Evolutionary conservation across 2,888 invertebrate genomes (phyloP), one percentile per base, ranked within the genome.

Genomic region (Vesta saturnalis): DNA sequence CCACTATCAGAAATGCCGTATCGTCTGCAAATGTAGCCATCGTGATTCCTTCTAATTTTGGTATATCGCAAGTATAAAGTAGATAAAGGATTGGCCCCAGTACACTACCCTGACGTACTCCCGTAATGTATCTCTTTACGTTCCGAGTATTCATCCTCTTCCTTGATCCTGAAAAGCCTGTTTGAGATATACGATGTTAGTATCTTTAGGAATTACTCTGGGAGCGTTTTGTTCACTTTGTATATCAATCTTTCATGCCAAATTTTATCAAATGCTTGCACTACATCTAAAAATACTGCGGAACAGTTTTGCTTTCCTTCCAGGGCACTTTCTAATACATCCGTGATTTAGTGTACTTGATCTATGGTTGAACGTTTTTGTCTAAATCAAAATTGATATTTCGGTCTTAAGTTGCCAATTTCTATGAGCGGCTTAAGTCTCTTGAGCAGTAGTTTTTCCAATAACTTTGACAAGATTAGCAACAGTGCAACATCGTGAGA

Each of bases 401-500:
- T 21, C 54, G 54, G 54, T 18, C 6, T 54, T 19, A 19, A 54
- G 54, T 54, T 56, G 19, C 30, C 14, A 21, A 21, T 56, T 56
- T 56, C 56, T 21, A 56, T 56, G 3, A 49, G 15, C 3, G 49
- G 43, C 12, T 43, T 43, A 43, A 43, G 43, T 43, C 12, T 43
- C 43, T 43, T 43, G 56, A 22, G 21, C n/a, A n/a, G n/a, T n/a
- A n/a, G n/a, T n/a, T n/a, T n/a, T n/a, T n/a, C 77, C 19, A 75
- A 73, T 19, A 77, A 1, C 65, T 77, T 78, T 0, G 72, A 75
- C 1, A 78, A n/a, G n/a, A n/a, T n/a, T n/a, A n/a, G n/a, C n/a
- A n/a, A n/a, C n/a, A n/a, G n/a, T n/a, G n/a, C n/a, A n/a, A n/a
- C 39, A 3, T 23, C 23, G 23, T 23, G 2, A 43, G 43, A 12